phyloP scores from a whole-genome alignment of 1,140 invertebrate genomes.

The Onthophagus taurus region DNA sequence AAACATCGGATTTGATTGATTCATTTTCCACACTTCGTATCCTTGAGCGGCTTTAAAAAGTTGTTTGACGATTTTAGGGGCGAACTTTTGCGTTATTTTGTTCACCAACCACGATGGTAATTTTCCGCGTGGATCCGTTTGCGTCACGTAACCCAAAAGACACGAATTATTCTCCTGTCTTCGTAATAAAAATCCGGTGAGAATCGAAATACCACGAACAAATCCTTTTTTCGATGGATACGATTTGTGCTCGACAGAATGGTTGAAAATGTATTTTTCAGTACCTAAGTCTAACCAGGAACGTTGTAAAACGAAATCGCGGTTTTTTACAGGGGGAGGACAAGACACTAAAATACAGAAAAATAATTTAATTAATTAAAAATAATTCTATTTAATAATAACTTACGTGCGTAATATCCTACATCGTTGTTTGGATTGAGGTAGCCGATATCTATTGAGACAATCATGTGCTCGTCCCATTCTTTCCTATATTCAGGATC shows the following conservation, averaged over 20 bases:
- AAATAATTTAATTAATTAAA: background rate
- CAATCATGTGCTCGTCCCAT: conserved; percentile 83
- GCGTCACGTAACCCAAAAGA: conserved; percentile 73
- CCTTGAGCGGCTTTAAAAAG: conserved; percentile 70
- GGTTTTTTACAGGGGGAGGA: conserved; percentile 76
- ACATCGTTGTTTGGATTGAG: conserved; percentile 90
- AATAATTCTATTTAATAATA: conserved; percentile 3
- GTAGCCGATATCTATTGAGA: conserved; percentile 76
- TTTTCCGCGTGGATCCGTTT: conserved; percentile 80
- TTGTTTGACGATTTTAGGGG: conserved; percentile 72
- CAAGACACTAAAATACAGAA: conserved; percentile 62
- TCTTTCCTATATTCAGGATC: conserved; percentile 79
- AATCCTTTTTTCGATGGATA: conserved; percentile 72
- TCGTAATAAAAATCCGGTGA: conserved; percentile 56
- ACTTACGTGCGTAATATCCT: conserved; percentile 83
- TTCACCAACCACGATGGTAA: conserved; percentile 84
- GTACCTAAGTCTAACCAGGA: conserved; percentile 81
- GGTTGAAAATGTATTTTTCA: conserved; percentile 82
- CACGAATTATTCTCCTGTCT: conserved; percentile 45
- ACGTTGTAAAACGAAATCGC: conserved; percentile 83
- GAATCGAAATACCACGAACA: conserved; percentile 58
- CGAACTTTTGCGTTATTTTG: conserved; percentile 76
- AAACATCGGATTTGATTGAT: conserved; percentile 58
- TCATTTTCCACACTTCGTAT: conserved; percentile 56
- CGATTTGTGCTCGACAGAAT: conserved; percentile 80